These are phyloP conservation scores for Salvelinus fontinalis DNA, from an alignment of 2,113 vertebrate species.

Conservation along the genomic window DNA sequence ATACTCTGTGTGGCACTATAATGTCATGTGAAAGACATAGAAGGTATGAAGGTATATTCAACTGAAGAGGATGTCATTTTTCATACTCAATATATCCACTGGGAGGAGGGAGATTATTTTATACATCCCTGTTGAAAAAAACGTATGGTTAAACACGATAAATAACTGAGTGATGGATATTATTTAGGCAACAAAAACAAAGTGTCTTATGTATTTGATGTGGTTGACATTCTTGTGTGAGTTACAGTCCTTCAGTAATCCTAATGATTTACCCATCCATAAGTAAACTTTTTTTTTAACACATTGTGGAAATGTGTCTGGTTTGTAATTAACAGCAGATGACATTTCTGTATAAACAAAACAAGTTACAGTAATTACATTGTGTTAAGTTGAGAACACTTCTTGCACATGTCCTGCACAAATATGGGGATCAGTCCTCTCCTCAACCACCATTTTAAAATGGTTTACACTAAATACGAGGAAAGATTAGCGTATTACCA, in stretches of 20 bases:
- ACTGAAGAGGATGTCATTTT: background rate
- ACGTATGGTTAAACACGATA: background rate
- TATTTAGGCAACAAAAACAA: background rate
- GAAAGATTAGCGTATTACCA: background rate
- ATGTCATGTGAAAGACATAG: conserved; percentile 8
- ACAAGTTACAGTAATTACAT: conserved; percentile 23
- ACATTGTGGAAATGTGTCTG: conserved; percentile 78
- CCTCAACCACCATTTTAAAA: background rate
- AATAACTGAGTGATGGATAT: background rate
- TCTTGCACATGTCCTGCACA: background rate
- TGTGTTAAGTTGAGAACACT: conserved; percentile 29
- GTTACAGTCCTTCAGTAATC: background rate
- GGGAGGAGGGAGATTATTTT: background rate
- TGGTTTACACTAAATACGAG: too few relatives aligned
- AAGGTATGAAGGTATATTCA: background rate
- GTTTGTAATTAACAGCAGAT: conserved; percentile 81
- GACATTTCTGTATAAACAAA: conserved; percentile 38
- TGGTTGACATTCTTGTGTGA: conserved; percentile 1
- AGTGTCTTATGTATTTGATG: conserved; percentile 3
- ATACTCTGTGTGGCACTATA: conserved; percentile 14
- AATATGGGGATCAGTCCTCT: conserved; percentile 8
- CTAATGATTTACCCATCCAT: background rate
- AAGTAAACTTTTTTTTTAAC: conserved; percentile 52
- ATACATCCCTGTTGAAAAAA: background rate
- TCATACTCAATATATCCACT: background rate